phyloP scores from a whole-genome alignment of 1,140 invertebrate genomes.

The Sogatella furcifera region DNA sequence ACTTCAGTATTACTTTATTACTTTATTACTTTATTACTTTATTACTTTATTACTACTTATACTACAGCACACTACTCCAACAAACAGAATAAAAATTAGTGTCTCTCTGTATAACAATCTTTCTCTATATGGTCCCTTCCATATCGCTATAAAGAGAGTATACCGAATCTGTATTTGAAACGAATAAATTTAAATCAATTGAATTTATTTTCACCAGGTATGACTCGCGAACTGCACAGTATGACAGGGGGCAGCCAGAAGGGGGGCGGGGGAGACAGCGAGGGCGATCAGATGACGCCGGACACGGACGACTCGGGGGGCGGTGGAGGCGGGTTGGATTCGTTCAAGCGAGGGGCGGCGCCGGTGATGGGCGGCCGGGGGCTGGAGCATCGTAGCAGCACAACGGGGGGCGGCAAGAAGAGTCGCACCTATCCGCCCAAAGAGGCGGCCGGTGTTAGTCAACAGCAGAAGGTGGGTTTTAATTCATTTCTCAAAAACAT shows the following conservation, averaged over 20 bases:
- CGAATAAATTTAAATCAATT: too few species aligned
- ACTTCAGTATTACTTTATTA: too few species aligned
- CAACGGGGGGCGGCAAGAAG: conserved; percentile 35
- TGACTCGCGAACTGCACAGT: conserved; percentile 38
- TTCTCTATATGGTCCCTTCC: too few species aligned
- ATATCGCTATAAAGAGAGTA: too few species aligned
- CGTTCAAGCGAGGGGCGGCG: conserved; percentile 21
- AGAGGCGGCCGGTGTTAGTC: conserved; percentile 9
- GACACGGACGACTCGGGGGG: conserved; percentile 50
- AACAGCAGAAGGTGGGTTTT: conserved; percentile 4
- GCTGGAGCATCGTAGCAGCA: conserved; percentile 28
- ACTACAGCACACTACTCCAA: too few species aligned
- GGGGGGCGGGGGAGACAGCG: conserved; percentile 35
- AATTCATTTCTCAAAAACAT: too few species aligned
- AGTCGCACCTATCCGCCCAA: conserved; percentile 44
- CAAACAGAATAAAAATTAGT: too few species aligned
- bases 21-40: too few species aligned
- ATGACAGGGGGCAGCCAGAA: conserved; percentile 35
- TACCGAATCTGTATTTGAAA: too few species aligned
- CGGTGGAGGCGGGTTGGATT: conserved; percentile 32
- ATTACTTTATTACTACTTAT: too few species aligned
- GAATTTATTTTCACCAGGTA: too few species aligned
- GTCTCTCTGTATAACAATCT: too few species aligned
- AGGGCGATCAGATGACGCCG: conserved; percentile 44
- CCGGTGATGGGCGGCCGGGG: conserved; percentile 11